Base-by-base conservation (phyloP, 2,113 vertebrate genomes). In the Callipepla squamata region DNA sequence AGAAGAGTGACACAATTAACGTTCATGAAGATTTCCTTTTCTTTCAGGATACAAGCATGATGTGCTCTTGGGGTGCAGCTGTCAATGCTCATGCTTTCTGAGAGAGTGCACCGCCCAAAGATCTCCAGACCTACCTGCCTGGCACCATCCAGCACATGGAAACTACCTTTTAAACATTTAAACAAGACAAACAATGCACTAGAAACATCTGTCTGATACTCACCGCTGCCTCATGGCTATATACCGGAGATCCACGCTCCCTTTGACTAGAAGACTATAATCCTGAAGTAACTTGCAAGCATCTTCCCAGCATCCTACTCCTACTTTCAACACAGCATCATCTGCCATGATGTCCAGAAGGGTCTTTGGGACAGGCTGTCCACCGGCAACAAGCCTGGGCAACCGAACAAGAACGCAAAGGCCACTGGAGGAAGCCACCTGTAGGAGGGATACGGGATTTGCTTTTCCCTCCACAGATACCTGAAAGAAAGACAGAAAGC, bases 221-320 rank as follows among this genome's bases (percentile, higher is more conserved):
- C 85, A 98, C 99, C 98, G 98, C 70, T 98, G 98, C 76, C 98
- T 98, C 87, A 98, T 75, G 40, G 98, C 99, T 17, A 99, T 97
- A 93, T 98, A 98, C 3, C 99, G 98, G 76, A 99, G 97, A 93
- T 99, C 99, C 65, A 99, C 90, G 0, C 96, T 98, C 11, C 98
- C 98, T n/a, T 96, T 96, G 48, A 99, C 97, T 11, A 97, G 26
- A 81, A 99, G 93, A 23, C 98, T 98, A 17, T 99, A 99, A 95
- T 99, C 99, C 15, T 98, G 97, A 13, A 98, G 96, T 69, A 99
- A 96, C 6, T 98, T 99, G 92, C 97, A 98, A 77, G 98, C 98
- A 42, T 99, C 99, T 96, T 99, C 99, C 53, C 98, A 98, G 95
- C 98, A 99, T 13, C 98, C 99, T 20, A 99, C 99, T 8, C 99